Evolutionary conservation across 2,797 vertebrate species (phyloP).

Genomic region (Characodon lateralis): DNA sequence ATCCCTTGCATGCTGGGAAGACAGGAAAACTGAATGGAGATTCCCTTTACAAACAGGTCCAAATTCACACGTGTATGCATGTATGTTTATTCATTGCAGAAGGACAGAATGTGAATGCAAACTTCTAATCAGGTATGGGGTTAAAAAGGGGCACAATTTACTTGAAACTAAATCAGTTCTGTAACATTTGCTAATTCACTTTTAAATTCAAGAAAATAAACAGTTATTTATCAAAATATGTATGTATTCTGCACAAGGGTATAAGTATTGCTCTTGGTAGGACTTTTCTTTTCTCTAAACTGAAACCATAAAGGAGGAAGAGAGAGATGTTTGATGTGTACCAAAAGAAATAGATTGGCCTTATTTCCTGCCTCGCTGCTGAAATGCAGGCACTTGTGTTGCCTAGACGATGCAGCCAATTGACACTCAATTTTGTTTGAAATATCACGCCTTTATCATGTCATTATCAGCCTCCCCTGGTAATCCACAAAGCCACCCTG

Average conservation of each 20-base stretch:
- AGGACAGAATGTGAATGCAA: conserved; percentile 20
- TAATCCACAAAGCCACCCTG: conserved; percentile 82
- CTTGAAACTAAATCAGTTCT: conserved; percentile 43
- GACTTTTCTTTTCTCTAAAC: conserved; percentile 60
- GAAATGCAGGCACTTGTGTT: conserved; percentile 72
- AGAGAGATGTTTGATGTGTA: conserved; percentile 74
- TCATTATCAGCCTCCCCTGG: conserved; percentile 83
- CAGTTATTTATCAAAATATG: conserved; percentile 34
- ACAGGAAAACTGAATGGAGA: conserved; percentile 38
- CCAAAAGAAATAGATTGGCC: conserved; percentile 82
- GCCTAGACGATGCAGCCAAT: conserved; percentile 80
- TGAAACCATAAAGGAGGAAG: conserved; percentile 65
- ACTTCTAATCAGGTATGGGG: conserved; percentile 29
- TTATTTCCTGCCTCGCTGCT: conserved; percentile 80
- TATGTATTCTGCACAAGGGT: conserved; percentile 57
- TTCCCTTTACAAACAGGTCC: conserved; percentile 47
- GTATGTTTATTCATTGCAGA: not conserved
- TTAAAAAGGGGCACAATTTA: conserved; percentile 49
- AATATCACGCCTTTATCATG: conserved; percentile 81
- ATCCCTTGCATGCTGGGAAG: conserved; percentile 34
- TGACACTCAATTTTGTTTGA: conserved; percentile 85
- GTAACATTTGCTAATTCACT: conserved; percentile 46
- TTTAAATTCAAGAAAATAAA: conserved; percentile 48
- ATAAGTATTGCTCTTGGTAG: conserved; percentile 64
- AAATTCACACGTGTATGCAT: conserved; percentile 10